phyloP scores from a whole-genome alignment of 2,113 vertebrate species.

The Ochotona curzoniae region DNA sequence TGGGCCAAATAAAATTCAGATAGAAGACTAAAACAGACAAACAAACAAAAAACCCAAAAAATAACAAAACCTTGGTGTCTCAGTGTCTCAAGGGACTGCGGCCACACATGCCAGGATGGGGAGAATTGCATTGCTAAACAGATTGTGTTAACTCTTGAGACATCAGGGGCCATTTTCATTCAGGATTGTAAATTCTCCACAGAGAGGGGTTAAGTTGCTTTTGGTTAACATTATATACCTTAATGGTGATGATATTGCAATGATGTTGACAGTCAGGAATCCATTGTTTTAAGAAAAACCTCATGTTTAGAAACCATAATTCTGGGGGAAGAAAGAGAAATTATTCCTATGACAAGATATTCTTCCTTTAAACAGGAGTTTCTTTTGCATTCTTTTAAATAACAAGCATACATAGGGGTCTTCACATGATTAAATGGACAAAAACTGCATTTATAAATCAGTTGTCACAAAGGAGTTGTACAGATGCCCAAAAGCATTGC shows the following conservation, averaged over 20 bases:
- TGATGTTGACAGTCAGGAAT: neutral
- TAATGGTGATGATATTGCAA: neutral
- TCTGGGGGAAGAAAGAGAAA: neutral
- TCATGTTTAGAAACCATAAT: neutral
- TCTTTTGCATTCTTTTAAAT: neutral
- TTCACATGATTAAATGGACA: neutral
- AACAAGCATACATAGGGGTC: neutral
- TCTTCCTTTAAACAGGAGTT: neutral
- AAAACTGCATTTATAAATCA: neutral
- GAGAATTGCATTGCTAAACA: constrained; percentile 46
- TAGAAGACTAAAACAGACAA: neutral
- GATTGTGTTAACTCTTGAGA: neutral
- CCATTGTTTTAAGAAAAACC: neutral
- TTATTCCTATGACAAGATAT: neutral
- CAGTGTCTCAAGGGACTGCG: neutral
- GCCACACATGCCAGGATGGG: neutral
- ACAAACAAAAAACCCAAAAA: no score
- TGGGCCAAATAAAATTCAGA: constrained; percentile 68
- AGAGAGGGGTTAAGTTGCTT: neutral
- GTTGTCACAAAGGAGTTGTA: neutral
- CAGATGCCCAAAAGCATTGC: accelerated
- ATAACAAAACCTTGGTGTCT: neutral
- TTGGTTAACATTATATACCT: neutral
- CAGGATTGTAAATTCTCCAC: neutral
- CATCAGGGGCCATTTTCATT: neutral